Percentiles rank a stretch among this genome's conserved stretches.
Conservation (phyloP, 1,140 invertebrate species). For the Ceratina australensis region DNA sequence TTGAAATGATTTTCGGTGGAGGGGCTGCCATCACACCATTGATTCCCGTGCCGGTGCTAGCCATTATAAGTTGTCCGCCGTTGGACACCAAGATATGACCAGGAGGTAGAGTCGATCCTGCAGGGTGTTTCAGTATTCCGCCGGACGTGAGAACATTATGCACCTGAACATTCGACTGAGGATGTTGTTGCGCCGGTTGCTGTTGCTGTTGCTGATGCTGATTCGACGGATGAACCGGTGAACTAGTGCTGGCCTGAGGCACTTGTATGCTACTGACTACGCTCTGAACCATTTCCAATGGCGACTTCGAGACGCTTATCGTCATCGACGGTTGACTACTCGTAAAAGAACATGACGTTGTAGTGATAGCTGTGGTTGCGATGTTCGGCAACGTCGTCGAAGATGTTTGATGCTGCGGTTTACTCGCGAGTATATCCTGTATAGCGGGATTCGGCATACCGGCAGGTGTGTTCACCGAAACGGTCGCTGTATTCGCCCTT, state of each 20-base stretch:
- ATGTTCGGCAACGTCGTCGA: constrained; percentile 61
- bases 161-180: constrained; percentile 69
- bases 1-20: constrained; percentile 82
- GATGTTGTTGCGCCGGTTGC: constrained; percentile 57
- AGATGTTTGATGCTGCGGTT: constrained; percentile 61
- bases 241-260: constrained; percentile 76
- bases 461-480: constrained; percentile 84
- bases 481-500: constrained; percentile 86
- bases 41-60: constrained; percentile 80
- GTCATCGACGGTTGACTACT: constrained; percentile 64
- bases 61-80: constrained; percentile 87
- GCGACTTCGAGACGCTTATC: constrained; percentile 83
- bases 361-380: constrained; percentile 62
- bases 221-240: constrained; percentile 63
- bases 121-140: constrained; percentile 78
- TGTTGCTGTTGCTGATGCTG: constrained; percentile 65
- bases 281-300: constrained; percentile 89
- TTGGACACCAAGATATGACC: constrained; percentile 88
- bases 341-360: constrained; percentile 54
- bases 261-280: constrained; percentile 88
- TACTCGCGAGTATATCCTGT: constrained; percentile 70
- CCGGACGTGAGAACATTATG: constrained; percentile 76
- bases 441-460: constrained; percentile 73
- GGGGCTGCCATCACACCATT: constrained; percentile 83
- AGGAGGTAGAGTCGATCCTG: constrained; percentile 79